Evolutionary conservation across 1,140 invertebrate genomes (phyloP), one percentile per base, ranked within the genome.

Genomic region (Heliconius himera): DNA sequence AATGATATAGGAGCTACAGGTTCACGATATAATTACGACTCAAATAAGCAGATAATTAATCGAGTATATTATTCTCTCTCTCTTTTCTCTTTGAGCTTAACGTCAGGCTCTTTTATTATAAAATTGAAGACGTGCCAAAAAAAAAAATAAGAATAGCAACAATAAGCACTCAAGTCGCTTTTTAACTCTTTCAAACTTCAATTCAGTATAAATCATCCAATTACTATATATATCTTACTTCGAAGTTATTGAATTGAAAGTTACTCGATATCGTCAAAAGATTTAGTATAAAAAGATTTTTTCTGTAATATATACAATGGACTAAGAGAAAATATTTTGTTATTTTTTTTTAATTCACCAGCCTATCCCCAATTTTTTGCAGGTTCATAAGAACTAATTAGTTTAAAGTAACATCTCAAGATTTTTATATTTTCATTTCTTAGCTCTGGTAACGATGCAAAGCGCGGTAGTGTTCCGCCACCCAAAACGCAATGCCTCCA

Each of bases 201-300:
- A 66, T 66, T 66, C 60, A 66, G 22, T 29, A 66, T 66, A 66
- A 66, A 66, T 16, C 60, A 29, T 66, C 60, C 60, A 66, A 66
- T 66, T 66, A 29, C 22, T 3, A 26, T 22, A 66, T 29, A 66
- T 22, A 26, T 26, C 22, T 29, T 26, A 26, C 60, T 66, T 29
- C n/a, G 54, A 22, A n/a, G 54, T 26, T 66, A 26, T 66, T 29
- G 22, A 66, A 66, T 66, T 66, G 60, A 26, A 66, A 66, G 60
- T 29, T 66, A 66, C 22, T 66, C 11, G 29, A 66, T 16, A 26
- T 22, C 11, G 60, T 29, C 60, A 66, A 66, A 60, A 66, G 60
- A 66, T 66, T 29, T 66, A 16, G 13, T 29, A 29, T 56, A 9
- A 56, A 56, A 56, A 16, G 60, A 66, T 29, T 66, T 66, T 56